Evolutionary conservation across 53 echinoderm and acorn worm genomes (phyloP), one percentile per base, ranked within the genome.

Genomic region (Holothuria scabra): DNA sequence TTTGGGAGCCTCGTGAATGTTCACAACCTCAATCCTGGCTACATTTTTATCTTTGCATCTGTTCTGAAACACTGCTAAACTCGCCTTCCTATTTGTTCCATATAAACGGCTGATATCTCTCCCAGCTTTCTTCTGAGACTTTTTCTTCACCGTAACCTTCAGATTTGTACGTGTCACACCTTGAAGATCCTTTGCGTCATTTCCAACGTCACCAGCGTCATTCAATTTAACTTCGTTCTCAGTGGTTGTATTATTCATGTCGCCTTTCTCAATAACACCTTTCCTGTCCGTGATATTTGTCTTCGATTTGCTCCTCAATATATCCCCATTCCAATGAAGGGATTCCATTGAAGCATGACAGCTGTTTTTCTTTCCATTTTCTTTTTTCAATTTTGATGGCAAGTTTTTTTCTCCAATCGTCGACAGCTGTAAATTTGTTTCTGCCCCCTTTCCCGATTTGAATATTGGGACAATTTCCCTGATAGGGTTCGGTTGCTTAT

Each of bases 21-120:
- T 81, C 38, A 63, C 22, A 18, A 21, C 35, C 38, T 63, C 82
- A 34, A 34, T 22, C 41, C 60, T 81, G 9, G 28, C 31, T 5
- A 21, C n/a, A 20, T 63, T 41, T 41, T 81, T 81, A 21, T 81
- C 82, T 81, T 81, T 81, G 16, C 25, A 64, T 81, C 82, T 35
- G 41, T 61, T 81, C 35, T 81, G 82, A 4, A 63, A 81, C 49
- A 81, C 44, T 13, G 82, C 82, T 35, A 81, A 34, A 32, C 82
- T 81, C 12, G 62, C 48, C n/a, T 64, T 61, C 28, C 82, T 81
- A 26, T 48, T 81, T 22, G 82, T 81, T 1, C 82, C 82, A 35
- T 81, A 81, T 46, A 81, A 41, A 38, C 46, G 35, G 65, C 82
- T 81, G 44, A 81, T 81, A 1, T 61, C 82, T 25, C 62, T 46